Base-by-base conservation (phyloP, 2,113 vertebrate species). In the Corapipo altera region DNA sequence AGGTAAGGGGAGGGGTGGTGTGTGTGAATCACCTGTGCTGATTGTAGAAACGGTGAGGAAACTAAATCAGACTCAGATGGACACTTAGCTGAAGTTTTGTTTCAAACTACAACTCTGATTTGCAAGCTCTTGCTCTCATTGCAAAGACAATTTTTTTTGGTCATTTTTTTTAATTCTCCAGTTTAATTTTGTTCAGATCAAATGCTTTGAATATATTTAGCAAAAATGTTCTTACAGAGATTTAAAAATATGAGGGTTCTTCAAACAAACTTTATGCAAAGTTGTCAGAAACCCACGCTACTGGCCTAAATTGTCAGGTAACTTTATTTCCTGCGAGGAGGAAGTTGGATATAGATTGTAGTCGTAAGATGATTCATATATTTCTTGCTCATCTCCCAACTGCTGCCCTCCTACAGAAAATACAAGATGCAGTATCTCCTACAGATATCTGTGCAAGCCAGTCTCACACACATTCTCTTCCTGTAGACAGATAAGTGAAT, bases 301-400 rank as follows among this genome's bases (percentile, higher is more conserved):
- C 79, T 86, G 85, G 79, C 77, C 77, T 93, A 76, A 95, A 76
- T 76, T 95, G 83, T 95, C 93, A 94, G 93, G 92, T 96, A 96
- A 72, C 73, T 90, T 93, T 75, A 84, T 95, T 95, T 95, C 91
- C 93, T 94, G 51, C 57, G 83, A 96, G 85, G 79, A 94, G 52
- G 82, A 84, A 91, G 72, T 81, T 83, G 66, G 64, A 87, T 93
- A 87, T 92, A 88, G 89, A 76, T 93, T 79, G 77, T 87, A 91
- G 54, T 88, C 5, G n/a, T 92, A 93, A 95, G 92, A 91, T 96
- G 94, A 95, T 94, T 97, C 89, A 95, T 59, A 0, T 67, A 81
- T 88, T 92, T 92, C 65, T 95, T 95, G 92, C 92, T 90, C 89
- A 95, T 94, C 81, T 96, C 89, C 76, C 83, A 84, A 58, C 58